These are phyloP conservation scores for Nothocercus julius DNA, from an alignment of 2,113 vertebrate species.

Conservation along the genomic window DNA sequence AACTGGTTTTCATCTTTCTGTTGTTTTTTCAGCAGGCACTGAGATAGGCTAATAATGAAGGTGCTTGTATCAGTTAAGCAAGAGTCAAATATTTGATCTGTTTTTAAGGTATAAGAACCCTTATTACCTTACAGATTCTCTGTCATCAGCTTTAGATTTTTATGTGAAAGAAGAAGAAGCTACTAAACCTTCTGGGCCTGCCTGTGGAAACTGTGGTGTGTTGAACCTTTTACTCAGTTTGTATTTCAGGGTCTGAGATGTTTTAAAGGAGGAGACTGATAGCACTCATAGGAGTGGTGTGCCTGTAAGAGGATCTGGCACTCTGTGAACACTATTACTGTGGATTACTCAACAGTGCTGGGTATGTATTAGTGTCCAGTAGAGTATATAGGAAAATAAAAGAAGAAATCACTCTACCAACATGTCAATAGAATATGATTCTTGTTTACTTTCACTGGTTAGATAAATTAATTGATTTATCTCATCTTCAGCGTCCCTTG, in stretches of 20 bases:
- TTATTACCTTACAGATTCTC: neutral
- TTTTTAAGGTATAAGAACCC: neutral
- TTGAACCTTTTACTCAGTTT: neutral
- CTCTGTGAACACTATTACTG: neutral
- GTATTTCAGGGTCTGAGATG: neutral
- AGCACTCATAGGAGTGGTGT: neutral
- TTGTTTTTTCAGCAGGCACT: neutral
- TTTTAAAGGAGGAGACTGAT: neutral
- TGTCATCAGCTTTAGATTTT: neutral
- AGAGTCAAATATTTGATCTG: neutral
- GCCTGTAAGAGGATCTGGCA: neutral
- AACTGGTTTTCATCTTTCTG: neutral
- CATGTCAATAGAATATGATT: neutral
- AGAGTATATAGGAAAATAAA: neutral
- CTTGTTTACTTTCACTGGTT: neutral
- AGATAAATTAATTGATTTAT: neutral
- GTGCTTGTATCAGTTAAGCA: neutral
- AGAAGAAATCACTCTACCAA: neutral
- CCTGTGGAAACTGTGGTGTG: neutral
- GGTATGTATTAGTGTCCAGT: neutral
- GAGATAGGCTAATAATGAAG: neutral
- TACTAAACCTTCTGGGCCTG: neutral
- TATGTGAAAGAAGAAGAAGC: neutral
- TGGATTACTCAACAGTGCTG: neutral
- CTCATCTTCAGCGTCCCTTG: neutral